Conservation (phyloP, 2,113 vertebrate species). For the Morphnarchus princeps region DNA sequence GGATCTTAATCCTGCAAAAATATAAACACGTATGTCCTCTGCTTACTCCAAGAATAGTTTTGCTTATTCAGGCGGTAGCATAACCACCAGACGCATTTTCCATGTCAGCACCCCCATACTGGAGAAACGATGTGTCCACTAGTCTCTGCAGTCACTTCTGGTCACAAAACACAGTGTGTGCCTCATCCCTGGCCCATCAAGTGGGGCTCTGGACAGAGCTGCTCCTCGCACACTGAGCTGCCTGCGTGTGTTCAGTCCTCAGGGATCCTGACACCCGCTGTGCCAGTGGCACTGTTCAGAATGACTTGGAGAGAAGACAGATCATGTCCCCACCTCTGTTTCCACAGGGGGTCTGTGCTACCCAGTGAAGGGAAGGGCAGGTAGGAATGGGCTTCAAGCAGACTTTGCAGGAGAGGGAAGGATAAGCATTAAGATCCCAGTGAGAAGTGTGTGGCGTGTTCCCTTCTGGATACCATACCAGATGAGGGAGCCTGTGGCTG, state of each 20-base stretch:
- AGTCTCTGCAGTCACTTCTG: background rate
- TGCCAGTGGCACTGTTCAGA: background rate
- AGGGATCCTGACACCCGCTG: background rate
- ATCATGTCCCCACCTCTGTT: rapidly evolving
- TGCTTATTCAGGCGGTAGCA: background rate
- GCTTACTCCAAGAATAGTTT: background rate
- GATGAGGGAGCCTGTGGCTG: background rate
- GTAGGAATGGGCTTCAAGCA: background rate
- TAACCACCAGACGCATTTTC: background rate
- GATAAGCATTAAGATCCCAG: background rate
- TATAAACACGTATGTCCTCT: rapidly evolving
- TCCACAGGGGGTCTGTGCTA: rapidly evolving
- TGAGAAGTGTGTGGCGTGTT: background rate
- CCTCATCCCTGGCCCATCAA: rapidly evolving
- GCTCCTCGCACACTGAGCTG: rapidly evolving
- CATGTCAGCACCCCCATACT: background rate
- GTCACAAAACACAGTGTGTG: background rate
- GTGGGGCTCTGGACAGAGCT: background rate
- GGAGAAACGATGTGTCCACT: background rate
- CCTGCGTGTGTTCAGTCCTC: background rate
- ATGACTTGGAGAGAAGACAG: background rate
- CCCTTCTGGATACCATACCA: background rate
- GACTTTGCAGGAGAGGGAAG: background rate
- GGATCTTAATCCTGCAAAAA: background rate
- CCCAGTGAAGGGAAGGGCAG: background rate